A percentile compares a stretch with the other conserved stretches of the same genome.
Conservation (phyloP, 2,113 vertebrate genomes). For the Vanacampus margaritifer region DNA sequence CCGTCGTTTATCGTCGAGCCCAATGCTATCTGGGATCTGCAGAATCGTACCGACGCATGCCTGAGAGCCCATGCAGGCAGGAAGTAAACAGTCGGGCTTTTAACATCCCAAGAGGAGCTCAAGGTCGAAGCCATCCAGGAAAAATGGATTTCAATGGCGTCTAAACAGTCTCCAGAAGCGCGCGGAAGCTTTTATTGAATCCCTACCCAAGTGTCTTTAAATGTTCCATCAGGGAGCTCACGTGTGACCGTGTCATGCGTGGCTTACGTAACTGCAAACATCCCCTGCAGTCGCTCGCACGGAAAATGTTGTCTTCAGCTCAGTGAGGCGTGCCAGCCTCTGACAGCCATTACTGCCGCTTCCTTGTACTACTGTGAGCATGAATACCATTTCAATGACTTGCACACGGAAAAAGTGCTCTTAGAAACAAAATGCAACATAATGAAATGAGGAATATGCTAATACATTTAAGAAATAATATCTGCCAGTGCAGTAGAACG, state of each 20-base stretch:
- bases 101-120: constrained; percentile 3
- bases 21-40: not conserved
- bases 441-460: not conserved
- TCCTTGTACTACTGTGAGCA: constrained; percentile 8
- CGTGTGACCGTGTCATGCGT: constrained; percentile 9
- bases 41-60: not conserved
- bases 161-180: not conserved
- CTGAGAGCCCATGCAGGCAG: not conserved
- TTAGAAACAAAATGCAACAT: not conserved
- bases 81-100: not conserved
- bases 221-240: constrained; percentile 6
- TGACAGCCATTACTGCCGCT: constrained; percentile 12
- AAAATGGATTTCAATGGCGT: not conserved
- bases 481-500: not conserved
- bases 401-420: not conserved
- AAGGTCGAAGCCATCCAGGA: not conserved
- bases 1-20: not conserved
- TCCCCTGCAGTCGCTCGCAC: constrained; percentile 7
- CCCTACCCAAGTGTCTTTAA: not conserved
- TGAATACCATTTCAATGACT: constrained; percentile 5
- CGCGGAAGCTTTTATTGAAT: not conserved
- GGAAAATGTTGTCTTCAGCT: constrained; percentile 16
- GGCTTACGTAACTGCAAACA: constrained; percentile 9
- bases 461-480: not conserved
- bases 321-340: constrained; percentile 11